phyloP scores from a whole-genome alignment of 2,113 vertebrate species.

The Xenus cinereus region DNA sequence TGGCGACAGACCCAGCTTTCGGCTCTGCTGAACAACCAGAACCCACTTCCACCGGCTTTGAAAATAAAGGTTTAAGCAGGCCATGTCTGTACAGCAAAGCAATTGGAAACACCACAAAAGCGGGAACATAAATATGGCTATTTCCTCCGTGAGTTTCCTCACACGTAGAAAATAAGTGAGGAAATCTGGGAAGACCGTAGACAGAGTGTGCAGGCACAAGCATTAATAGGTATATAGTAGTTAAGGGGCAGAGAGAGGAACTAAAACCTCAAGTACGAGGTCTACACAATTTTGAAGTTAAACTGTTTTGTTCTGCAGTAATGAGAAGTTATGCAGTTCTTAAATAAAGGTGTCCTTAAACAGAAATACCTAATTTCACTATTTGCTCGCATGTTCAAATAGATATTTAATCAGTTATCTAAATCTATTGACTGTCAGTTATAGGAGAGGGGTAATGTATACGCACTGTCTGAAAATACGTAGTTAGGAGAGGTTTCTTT shows the following conservation, averaged over 20 bases:
- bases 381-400: neutral
- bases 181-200: neutral
- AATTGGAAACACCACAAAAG: neutral
- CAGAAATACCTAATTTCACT: neutral
- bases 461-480: neutral
- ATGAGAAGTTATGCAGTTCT: neutral
- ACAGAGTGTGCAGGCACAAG: neutral
- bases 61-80: neutral
- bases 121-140: neutral
- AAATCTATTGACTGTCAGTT: neutral
- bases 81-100: neutral
- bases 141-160: neutral
- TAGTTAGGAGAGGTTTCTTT: neutral
- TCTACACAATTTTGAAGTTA: neutral
- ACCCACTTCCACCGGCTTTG: neutral
- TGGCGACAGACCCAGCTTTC: accelerated
- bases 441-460: neutral
- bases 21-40: neutral
- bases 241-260: neutral
- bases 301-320: neutral
- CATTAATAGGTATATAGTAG: neutral
- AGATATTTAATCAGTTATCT: neutral
- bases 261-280: neutral
- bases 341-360: neutral
- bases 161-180: neutral